Percentiles rank a stretch among this genome's conserved stretches.
Evolutionary conservation across 2,888 invertebrate species (phyloP).

Genomic region (Ptychoptera albimana): DNA sequence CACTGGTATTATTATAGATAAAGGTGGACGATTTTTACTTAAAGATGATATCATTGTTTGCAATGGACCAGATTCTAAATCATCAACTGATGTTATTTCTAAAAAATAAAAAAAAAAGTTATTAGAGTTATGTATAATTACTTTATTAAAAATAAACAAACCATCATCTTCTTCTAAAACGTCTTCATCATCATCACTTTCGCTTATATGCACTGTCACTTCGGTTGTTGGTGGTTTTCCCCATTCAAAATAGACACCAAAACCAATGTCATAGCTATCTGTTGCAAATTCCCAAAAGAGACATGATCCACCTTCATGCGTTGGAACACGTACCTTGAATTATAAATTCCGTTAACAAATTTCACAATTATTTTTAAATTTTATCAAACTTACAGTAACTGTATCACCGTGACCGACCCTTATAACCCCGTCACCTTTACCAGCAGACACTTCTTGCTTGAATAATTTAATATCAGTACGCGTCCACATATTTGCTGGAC

Average conservation of each 20-base stretch:
- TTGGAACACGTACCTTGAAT: slow-evolving; percentile 72
- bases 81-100: slow-evolving; percentile 31
- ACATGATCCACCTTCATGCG: slow-evolving; percentile 81
- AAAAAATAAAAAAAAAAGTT: no score
- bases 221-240: slow-evolving; percentile 70
- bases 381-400: slow-evolving; percentile 55
- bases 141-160: neutral
- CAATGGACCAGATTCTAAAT: slow-evolving; percentile 42
- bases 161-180: slow-evolving; percentile 33
- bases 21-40: slow-evolving; percentile 14
- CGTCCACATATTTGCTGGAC: slow-evolving; percentile 92
- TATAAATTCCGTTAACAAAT: neutral
- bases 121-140: no score
- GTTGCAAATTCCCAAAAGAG: slow-evolving; percentile 99
- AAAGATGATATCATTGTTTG: slow-evolving; percentile 11
- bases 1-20: slow-evolving; percentile 80
- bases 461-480: slow-evolving; percentile 72
- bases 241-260: slow-evolving; percentile 98
- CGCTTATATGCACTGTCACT: slow-evolving; percentile 83
- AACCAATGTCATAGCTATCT: slow-evolving; percentile 93
- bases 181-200: slow-evolving; percentile 69
- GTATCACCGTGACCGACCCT: slow-evolving; percentile 94
- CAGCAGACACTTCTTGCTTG: slow-evolving; percentile 72
- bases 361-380: no score
- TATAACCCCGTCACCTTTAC: slow-evolving; percentile 71